Base-by-base conservation (phyloP, 2,888 invertebrate genomes). In the Agelastica alni region DNA sequence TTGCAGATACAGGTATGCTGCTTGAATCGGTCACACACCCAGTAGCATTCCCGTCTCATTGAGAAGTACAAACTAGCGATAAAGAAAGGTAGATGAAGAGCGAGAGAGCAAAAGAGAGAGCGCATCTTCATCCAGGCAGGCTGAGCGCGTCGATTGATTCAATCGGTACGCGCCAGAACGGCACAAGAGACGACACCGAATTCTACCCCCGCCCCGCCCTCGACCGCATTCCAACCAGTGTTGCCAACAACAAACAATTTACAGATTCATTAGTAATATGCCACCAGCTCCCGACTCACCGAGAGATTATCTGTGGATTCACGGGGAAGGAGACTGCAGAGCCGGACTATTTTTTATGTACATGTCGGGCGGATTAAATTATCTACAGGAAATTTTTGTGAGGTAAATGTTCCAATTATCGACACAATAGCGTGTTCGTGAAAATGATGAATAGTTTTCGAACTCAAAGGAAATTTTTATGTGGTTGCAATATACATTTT, bases 121-220 rank as follows among this genome's bases (percentile, higher is more conserved):
- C 66, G 66, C 66, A 66, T 67, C 68, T 65, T 67, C 63, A 64
- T 59, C 58, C 61, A 58, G 67, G 58, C 64, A 14, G 18, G 37
- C 37, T 59, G 61, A 64, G 68, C 65, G 67, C 62, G 41, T 31
- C 69, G 70, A 71, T 70, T 69, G 71, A 71, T 69, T 69, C 69
- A 70, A 71, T 71, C 68, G 66, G 64, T 62, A 66, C 67, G 67
- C 67, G 65, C 67, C 51, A 55, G 51, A 55, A 55, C 51, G 46
- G 55, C 46, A 55, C 55, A 51, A 55, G 55, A 55, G 55, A 71
- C 69, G 70, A 73, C 70, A 71, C 68, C 66, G 67, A 70, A 67
- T 66, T 65, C 79, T 80, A 74, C 57, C 78, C 78, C 68, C 76
- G 78, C 79, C 79, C 77, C 78, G 77, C 78, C 77, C 77, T 72